Evolutionary conservation across 1,140 invertebrate genomes (phyloP).

Genomic region (Cyclina sinensis): DNA sequence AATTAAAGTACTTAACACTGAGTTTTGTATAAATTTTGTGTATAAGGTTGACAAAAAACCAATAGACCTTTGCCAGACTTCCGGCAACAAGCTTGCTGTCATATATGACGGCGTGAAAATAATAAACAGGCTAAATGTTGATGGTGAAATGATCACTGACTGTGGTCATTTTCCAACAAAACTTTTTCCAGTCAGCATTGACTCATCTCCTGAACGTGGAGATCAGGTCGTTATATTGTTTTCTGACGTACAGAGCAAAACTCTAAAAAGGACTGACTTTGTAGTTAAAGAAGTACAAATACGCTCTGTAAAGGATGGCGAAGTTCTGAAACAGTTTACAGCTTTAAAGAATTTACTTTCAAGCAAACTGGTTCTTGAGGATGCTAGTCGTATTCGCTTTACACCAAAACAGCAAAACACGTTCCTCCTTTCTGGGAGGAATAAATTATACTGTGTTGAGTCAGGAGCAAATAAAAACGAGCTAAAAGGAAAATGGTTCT

Average conservation of each 20-base stretch:
- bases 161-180: background rate
- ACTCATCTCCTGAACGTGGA: background rate
- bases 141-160: background rate
- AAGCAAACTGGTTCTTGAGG: background rate
- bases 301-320: background rate
- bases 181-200: background rate
- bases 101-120: background rate
- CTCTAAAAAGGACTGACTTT: background rate
- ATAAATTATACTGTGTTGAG: background rate
- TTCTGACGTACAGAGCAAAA: background rate
- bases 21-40: background rate
- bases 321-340: background rate
- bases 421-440: background rate
- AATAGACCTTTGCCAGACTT: conserved; percentile 29
- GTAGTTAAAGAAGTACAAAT: background rate
- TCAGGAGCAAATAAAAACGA: background rate
- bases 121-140: background rate
- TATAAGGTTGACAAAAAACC: background rate
- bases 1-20: background rate
- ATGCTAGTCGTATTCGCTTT: background rate
- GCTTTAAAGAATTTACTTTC: background rate
- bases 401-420: too few relatives aligned
- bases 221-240: background rate
- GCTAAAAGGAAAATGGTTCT: background rate
- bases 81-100: background rate